Conservation (phyloP, 2,113 vertebrate species). For the Myrmophylax atrothorax region DNA sequence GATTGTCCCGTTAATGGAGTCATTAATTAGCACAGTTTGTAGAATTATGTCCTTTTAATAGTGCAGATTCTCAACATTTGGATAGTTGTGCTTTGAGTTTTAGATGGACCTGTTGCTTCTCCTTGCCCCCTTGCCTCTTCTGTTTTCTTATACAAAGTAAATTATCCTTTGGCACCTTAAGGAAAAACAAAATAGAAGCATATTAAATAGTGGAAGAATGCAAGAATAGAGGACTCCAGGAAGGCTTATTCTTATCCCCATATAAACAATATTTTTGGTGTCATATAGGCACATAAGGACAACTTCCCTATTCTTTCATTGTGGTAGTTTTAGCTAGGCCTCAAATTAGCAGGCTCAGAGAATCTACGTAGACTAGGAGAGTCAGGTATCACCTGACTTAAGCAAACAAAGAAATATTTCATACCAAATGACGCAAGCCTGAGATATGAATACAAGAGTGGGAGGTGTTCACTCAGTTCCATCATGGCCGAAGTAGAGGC, state of each 20-base stretch:
- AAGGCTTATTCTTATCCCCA: not conserved
- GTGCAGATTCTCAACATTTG: not conserved
- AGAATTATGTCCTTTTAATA: not conserved
- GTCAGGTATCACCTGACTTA: too few relatives aligned
- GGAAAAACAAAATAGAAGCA: not conserved
- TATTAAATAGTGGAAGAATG: not conserved
- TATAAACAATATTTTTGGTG: not conserved
- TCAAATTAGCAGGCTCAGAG: too few relatives aligned
- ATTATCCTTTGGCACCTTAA: not conserved
- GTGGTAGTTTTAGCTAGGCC: too few relatives aligned
- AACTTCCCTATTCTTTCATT: not conserved
- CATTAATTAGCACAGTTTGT: not conserved
- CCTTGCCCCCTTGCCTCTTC: fast-evolving
- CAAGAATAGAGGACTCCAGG: not conserved
- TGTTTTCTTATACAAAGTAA: not conserved
- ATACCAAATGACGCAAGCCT: too few relatives aligned
- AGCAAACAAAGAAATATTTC: too few relatives aligned
- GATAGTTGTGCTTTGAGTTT: not conserved
- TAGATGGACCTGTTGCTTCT: not conserved
- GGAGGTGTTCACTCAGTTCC: too few relatives aligned
- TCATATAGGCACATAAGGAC: not conserved
- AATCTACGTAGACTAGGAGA: too few relatives aligned
- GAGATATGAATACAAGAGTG: too few relatives aligned
- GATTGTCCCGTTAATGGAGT: not conserved
- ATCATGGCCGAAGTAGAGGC: too few relatives aligned